A percentile compares a stretch with the other conserved stretches of the same genome.
Conservation (phyloP, 2,113 vertebrate species). For the Odontesthes bonariensis region DNA sequence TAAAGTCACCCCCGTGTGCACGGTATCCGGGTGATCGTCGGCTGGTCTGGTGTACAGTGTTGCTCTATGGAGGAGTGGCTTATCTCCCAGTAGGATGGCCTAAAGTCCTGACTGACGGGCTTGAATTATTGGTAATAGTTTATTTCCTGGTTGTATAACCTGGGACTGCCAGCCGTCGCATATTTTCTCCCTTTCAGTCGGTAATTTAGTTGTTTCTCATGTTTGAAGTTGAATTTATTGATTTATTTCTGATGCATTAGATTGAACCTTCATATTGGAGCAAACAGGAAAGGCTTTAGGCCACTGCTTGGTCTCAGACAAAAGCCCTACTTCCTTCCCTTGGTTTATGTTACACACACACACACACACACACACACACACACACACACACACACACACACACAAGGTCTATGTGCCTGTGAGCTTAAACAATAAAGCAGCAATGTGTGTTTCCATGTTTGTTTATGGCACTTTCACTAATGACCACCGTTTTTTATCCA, state of each 20-base stretch:
- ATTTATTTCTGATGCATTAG: neutral
- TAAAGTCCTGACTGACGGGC: constrained; percentile 15
- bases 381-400: constrained; percentile 6
- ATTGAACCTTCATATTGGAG: neutral
- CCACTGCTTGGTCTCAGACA: constrained; percentile 48
- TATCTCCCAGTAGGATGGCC: constrained; percentile 36
- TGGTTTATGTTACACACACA: constrained; percentile 21
- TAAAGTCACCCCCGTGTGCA: constrained; percentile 29
- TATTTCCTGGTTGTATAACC: neutral
- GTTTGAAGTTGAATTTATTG: neutral
- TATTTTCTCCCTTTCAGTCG: neutral
- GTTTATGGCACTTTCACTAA: constrained; percentile 34
- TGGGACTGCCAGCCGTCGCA: neutral
- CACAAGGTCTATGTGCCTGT: constrained; percentile 13
- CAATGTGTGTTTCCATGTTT: constrained; percentile 7
- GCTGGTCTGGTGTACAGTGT: constrained; percentile 42
- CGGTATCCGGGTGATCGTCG: constrained; percentile 39
- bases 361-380: neutral
- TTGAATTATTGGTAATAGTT: neutral
- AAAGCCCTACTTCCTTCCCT: constrained; percentile 64
- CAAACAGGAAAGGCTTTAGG: constrained; percentile 61
- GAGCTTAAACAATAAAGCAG: constrained; percentile 11
- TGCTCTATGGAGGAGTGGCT: constrained; percentile 54
- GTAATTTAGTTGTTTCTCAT: neutral
- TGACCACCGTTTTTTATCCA: constrained; percentile 43